Evolutionary conservation across 1,140 invertebrate species (phyloP), one percentile per base, ranked within the genome.

Genomic region (Ephestia elutella): DNA sequence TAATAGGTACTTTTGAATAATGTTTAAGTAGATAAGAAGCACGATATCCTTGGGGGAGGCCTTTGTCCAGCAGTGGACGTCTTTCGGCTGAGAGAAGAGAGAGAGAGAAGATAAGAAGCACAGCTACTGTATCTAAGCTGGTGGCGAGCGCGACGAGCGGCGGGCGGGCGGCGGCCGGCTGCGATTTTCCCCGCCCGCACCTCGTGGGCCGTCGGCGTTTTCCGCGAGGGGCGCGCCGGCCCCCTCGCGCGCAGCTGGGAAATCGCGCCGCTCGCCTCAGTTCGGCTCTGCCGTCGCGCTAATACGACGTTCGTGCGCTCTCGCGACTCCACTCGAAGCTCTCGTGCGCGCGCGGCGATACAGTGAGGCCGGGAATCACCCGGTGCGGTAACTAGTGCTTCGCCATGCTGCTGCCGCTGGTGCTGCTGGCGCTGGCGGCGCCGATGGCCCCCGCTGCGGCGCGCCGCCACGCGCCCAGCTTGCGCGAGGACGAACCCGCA

Each of bases 131-230:
- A 25, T 2, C 2, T 25, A 25, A 7, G 21, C 21, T 25, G 21
- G 21, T 25, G 7, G 21, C 21, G 21, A 7, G 2, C 2, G 21
- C 21, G 21, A 7, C 21, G 21, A 7, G 21, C 21, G 21, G 57
- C 54, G 49, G 51, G 53, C 59, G 71, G 54, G 76, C 72, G 75
- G 81, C 76, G 76, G 78, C 78, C 75, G 75, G 77, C 54, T 79
- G 77, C 78, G 78, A 57, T 86, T 86, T 87, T 85, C 82, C 82
- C 78, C 83, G 79, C 75, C 80, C 79, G 80, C 70, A 59, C 73
- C 73, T 53, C 63, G 64, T 67, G 68, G 63, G 68, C 60, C 65
- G 68, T 73, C 70, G 60, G 78, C 75, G 77, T 82, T 84, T 84
- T 82, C 80, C 81, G 75, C 72, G 80, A 77, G 73, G 73, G 71